Evolutionary conservation across 2,888 invertebrate genomes (phyloP), one percentile per base, ranked within the genome.

Genomic region (Lochmaea capreae): DNA sequence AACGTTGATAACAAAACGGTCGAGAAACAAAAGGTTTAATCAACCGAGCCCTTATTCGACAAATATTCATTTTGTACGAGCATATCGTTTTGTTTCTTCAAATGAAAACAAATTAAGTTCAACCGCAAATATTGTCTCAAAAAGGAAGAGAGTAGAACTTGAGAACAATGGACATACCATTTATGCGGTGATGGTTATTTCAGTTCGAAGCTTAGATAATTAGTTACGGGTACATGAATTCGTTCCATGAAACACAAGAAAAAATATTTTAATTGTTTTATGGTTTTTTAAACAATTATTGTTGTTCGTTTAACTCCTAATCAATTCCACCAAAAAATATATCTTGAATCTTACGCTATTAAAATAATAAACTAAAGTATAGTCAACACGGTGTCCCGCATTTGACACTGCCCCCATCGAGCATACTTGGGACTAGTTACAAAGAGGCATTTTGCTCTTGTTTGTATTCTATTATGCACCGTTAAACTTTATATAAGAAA

Each of bases 161-260:
- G 9, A 63, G 16, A 63, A 63, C 62, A 63, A 63, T 63, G 62
- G 62, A 1, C 14, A 33, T n/a, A n/a, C 1, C 33, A 33, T 63
- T 18, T 18, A 63, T 63, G 62, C 43, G 43, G 62, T 18, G 43
- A 42, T n/a, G 61, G 39, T 39, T 62, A 33, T 61, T 62, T 39
- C 26, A 54, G 42, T 54, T 52, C 33, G 39, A 63, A 54, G n/a
- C 54, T 62, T 39, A 52, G 42, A 57, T 67, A 33, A 42, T 70
- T 70, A 42, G 70, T 70, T 63, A 70, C 63, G 70, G 70, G 57
- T 63, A 70, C 70, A 57, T 70, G 70, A 70, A 70, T 63, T 70
- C 12, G 70, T 63, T 70, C 54, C 63, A 26, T 54, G 39, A 70
- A 70, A 63, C 49, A 57, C 49, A 42, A 52, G 49, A 33, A 54